These are phyloP conservation scores for Enteromius trimaculatus DNA, from an alignment of 2,797 vertebrate species.

Conservation along the genomic window DNA sequence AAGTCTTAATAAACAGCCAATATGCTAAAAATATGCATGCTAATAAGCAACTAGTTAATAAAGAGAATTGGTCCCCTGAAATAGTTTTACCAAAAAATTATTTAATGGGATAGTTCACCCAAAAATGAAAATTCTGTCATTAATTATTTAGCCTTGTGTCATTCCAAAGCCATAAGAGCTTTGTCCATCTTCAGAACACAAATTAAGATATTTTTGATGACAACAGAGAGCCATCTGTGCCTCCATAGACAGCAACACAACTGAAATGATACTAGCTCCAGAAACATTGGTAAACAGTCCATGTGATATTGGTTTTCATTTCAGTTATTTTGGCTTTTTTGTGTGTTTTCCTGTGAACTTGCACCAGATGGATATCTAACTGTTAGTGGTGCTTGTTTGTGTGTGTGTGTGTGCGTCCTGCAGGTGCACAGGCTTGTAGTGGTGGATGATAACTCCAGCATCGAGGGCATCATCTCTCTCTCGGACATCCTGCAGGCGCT, in stretches of 20 bases:
- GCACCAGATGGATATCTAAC: neutral
- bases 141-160: too few species aligned
- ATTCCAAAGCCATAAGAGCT: too few species aligned
- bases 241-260: too few species aligned
- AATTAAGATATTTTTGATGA: too few species aligned
- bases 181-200: too few species aligned
- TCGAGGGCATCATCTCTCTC: conserved; percentile 96
- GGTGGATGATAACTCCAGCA: conserved; percentile 83
- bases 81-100: neutral
- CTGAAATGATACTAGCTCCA: too few species aligned
- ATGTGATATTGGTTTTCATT: neutral
- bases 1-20: too few species aligned
- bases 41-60: neutral
- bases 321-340: neutral
- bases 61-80: neutral
- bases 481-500: conserved; percentile 97
- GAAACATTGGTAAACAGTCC: too few species aligned
- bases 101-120: neutral
- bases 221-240: too few species aligned
- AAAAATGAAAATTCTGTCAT: too few species aligned
- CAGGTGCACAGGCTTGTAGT: conserved; percentile 81
- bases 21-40: neutral
- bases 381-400: conserved; percentile 10
- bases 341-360: neutral
- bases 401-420: neutral